phyloP scores from a whole-genome alignment of 2,797 vertebrate species.

The Pelobates cultripes region DNA sequence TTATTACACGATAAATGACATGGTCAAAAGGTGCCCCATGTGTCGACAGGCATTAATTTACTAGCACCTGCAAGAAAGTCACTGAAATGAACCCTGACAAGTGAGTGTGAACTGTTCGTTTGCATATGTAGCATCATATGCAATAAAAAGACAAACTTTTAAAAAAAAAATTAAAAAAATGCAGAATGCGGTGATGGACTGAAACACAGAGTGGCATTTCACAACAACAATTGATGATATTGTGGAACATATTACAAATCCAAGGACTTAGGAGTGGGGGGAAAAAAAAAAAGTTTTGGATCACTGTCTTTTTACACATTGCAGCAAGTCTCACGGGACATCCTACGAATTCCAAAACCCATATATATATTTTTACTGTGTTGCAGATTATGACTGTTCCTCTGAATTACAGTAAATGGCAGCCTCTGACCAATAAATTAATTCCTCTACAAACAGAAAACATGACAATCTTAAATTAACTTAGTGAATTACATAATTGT shows the following conservation, averaged over 20 bases:
- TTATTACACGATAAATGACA: no score
- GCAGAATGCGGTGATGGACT: not conserved
- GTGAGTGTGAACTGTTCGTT: no score
- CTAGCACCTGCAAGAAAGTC: not conserved
- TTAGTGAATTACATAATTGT: conserved; percentile 38
- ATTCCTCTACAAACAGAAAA: conserved; percentile 23
- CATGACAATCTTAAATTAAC: conserved; percentile 30
- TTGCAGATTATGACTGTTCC: conserved; percentile 3
- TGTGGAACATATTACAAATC: not conserved
- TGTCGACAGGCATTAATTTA: no score
- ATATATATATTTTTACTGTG: conserved; percentile 2
- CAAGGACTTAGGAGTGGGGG: not conserved
- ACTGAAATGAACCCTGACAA: no score
- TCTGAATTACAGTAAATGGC: not conserved
- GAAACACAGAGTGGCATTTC: not conserved
- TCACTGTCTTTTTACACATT: not conserved
- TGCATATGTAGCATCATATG: no score
- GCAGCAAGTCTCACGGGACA: not conserved
- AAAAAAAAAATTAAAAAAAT: not conserved
- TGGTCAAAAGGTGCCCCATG: no score
- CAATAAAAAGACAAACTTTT: not conserved
- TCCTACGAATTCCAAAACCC: not conserved
- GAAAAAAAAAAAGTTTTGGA: not conserved
- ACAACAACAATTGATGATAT: not conserved
- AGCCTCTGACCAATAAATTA: conserved; percentile 42